Conservation (phyloP, 37 sponge, comb jelly and placozoan species). For the Hexactinellida sp. region DNA sequence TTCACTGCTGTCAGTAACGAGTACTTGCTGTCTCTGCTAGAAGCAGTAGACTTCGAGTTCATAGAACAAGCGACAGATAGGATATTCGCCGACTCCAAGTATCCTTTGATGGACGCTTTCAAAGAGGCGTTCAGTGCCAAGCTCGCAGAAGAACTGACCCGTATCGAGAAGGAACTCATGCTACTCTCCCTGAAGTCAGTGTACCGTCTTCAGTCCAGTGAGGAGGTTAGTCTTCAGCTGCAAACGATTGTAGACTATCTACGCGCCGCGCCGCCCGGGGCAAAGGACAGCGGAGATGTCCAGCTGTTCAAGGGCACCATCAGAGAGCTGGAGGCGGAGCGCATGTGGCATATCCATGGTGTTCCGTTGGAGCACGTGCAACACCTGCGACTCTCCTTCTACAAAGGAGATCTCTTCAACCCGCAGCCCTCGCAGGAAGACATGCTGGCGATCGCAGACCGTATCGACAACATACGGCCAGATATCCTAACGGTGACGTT, state of each 20-base stretch:
- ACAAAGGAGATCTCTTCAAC: not conserved
- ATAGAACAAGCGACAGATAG: not conserved
- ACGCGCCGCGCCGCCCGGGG: not conserved
- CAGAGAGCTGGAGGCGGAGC: not conserved
- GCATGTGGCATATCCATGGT: not conserved
- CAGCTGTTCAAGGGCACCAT: slow-evolving; percentile 1
- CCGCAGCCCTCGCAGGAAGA: not conserved
- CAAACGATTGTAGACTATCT: not conserved
- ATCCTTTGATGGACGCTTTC: not conserved
- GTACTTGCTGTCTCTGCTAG: not conserved
- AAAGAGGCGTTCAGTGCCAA: not conserved
- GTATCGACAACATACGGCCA: not conserved
- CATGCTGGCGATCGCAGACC: not conserved
- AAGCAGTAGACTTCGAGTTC: not conserved
- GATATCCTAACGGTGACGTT: not conserved
- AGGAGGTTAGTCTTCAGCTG: not conserved
- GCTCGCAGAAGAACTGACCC: not conserved
- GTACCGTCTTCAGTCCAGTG: not conserved
- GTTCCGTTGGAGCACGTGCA: not conserved
- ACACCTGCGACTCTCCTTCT: not conserved
- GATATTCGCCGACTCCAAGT: not conserved
- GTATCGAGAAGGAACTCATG: not conserved
- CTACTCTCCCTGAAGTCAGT: not conserved
- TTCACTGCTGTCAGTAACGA: not conserved
- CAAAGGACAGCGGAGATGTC: not conserved